These are phyloP conservation scores for Hemicentrotus pulcherrimus DNA, from an alignment of 35 echinoderm and acorn worm genomes.

Conservation along the genomic window DNA sequence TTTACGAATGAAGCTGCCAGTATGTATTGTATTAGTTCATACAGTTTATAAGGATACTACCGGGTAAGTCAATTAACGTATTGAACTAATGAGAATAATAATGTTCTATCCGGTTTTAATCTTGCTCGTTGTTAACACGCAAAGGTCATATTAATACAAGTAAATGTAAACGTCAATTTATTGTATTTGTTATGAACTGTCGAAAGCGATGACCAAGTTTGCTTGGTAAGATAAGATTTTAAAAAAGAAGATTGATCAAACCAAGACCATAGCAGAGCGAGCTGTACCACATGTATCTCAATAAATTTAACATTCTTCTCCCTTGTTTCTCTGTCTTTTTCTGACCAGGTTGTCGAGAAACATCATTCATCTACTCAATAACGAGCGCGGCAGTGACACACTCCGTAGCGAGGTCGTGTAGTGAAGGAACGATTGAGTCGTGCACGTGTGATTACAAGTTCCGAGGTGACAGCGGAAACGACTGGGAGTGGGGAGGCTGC, in stretches of 20 bases:
- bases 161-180: not conserved
- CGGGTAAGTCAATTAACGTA: no score
- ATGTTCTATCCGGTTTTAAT: no score
- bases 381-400: conserved; percentile 95
- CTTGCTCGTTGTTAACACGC: no score
- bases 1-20: no score
- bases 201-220: not conserved
- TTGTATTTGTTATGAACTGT: not conserved
- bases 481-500: conserved; percentile 98
- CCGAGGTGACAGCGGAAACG: conserved; percentile 67
- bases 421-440: conserved; percentile 83
- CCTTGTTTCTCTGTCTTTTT: conserved; percentile 15
- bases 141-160: no score
- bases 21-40: no score
- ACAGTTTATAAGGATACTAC: no score
- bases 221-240: not conserved
- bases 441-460: conserved; percentile 89
- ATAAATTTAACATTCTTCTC: not conserved
- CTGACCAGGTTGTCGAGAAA: conserved; percentile 85
- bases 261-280: not conserved
- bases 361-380: conserved; percentile 89
- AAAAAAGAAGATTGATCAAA: not conserved
- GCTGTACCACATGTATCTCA: not conserved
- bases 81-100: no score
- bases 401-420: conserved; percentile 88